phyloP scores from a whole-genome alignment of 2,113 vertebrate species.

The Sander lucioperca region DNA sequence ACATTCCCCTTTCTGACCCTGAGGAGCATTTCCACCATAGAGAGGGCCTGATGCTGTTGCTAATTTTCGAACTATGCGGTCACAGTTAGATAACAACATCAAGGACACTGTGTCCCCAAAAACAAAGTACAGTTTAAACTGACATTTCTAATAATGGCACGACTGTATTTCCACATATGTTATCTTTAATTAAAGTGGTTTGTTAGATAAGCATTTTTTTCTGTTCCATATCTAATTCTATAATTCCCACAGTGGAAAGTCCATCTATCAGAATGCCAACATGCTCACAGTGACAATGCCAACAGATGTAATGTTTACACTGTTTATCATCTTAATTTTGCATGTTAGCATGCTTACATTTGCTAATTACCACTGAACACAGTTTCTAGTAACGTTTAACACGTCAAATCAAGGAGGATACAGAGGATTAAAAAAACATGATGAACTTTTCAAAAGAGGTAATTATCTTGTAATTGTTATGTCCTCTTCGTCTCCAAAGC shows the following conservation, averaged over 20 bases:
- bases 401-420: too few relatives aligned
- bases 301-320: too few relatives aligned
- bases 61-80: slow-evolving; percentile 30
- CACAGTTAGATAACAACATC: slow-evolving; percentile 42
- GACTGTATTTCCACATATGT: neutral
- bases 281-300: too few relatives aligned
- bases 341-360: too few relatives aligned
- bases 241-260: neutral
- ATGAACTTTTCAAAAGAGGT: too few relatives aligned
- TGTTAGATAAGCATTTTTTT: neutral
- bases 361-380: too few relatives aligned
- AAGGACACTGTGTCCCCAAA: slow-evolving; percentile 36
- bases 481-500: too few relatives aligned
- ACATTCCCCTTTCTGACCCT: slow-evolving; percentile 48
- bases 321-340: too few relatives aligned
- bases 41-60: slow-evolving; percentile 31
- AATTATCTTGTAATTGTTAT: too few relatives aligned
- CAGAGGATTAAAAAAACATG: too few relatives aligned
- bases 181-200: neutral
- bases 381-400: too few relatives aligned
- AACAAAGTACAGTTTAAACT: slow-evolving; percentile 21
- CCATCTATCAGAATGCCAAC: too few relatives aligned
- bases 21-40: slow-evolving; percentile 43
- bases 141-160: neutral
- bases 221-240: neutral